These are phyloP conservation scores for Rhinolophus sinicus DNA, from an alignment of 2,113 vertebrate genomes.

Conservation along the genomic window DNA sequence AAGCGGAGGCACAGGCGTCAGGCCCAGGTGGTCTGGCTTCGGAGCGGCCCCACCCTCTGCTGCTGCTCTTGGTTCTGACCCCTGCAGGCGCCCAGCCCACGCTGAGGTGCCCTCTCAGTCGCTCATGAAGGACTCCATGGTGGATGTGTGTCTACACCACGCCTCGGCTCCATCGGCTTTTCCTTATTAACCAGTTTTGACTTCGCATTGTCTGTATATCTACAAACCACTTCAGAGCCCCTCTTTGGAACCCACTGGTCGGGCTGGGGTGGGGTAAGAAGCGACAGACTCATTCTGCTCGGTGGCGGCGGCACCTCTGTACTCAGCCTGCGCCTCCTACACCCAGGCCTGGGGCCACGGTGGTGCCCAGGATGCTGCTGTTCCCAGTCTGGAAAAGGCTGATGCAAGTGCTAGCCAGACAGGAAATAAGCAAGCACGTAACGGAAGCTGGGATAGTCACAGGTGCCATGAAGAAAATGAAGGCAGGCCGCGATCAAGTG, in stretches of 20 bases:
- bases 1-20: accelerated
- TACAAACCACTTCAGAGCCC: background rate
- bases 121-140: background rate
- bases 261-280: too few relatives aligned
- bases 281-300: too few relatives aligned
- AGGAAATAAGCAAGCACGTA: background rate
- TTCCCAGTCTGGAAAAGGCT: background rate
- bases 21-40: background rate
- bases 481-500: background rate
- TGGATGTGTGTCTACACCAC: accelerated
- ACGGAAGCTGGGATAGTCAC: accelerated
- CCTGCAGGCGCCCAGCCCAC: background rate
- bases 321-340: background rate
- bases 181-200: background rate
- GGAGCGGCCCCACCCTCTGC: too few relatives aligned
- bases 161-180: background rate
- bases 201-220: background rate
- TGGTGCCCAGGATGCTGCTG: accelerated
- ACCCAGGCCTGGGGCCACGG: accelerated
- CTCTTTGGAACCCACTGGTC: background rate
- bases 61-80: background rate
- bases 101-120: accelerated
- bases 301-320: too few relatives aligned
- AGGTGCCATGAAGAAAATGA: background rate
- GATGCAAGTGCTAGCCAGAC: background rate